These are phyloP conservation scores for Misgurnus anguillicaudatus DNA, from an alignment of 2,113 vertebrate genomes.

Conservation along the genomic window DNA sequence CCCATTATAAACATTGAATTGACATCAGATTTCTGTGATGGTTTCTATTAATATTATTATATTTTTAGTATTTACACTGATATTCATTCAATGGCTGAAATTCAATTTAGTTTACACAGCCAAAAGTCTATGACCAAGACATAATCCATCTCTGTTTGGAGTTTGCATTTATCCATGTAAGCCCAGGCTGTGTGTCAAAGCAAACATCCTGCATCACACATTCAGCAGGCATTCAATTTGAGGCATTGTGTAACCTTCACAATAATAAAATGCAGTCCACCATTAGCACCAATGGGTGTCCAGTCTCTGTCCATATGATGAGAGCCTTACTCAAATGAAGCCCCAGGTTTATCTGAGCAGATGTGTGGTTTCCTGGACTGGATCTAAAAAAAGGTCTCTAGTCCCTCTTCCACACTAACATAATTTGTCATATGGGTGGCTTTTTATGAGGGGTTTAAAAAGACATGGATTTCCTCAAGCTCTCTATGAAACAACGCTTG, in stretches of 20 bases:
- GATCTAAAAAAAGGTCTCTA: slow-evolving; percentile 55
- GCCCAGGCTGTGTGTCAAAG: background rate
- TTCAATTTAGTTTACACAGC: no score
- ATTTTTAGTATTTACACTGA: no score
- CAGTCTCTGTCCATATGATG: slow-evolving; percentile 71
- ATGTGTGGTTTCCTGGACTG: slow-evolving; percentile 76
- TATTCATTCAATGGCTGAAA: no score
- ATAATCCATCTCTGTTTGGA: background rate
- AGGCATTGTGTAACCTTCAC: background rate
- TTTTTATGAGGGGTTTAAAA: slow-evolving; percentile 42
- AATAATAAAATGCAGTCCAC: background rate
- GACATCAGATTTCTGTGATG: no score
- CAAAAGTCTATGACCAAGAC: background rate
- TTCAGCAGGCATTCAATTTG: background rate
- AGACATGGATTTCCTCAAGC: slow-evolving; percentile 52
- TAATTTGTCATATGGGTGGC: slow-evolving; percentile 45
- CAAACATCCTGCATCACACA: slow-evolving; percentile 5
- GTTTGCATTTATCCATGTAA: background rate
- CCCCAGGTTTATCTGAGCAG: slow-evolving; percentile 54
- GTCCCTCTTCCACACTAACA: slow-evolving; percentile 76
- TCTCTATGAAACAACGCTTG: slow-evolving; percentile 66
- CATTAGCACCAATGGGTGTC: slow-evolving; percentile 6
- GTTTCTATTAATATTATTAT: no score
- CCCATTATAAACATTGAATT: no score
- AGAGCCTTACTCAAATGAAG: slow-evolving; percentile 80